Evolutionary conservation across 1,140 invertebrate genomes (phyloP).

Genomic region (Rhynchophorus ferrugineus): DNA sequence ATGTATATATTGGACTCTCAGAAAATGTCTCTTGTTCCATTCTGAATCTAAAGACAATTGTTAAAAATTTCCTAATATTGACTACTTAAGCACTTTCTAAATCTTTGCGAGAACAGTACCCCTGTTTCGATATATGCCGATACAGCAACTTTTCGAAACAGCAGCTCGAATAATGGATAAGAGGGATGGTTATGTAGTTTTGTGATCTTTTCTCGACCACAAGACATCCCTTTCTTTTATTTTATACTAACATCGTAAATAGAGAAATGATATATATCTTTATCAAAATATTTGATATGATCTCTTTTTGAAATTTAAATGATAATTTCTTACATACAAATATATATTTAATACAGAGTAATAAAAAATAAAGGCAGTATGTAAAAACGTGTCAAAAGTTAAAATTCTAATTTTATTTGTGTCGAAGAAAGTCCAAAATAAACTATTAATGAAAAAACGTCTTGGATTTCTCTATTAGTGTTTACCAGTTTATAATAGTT

Average conservation of each 20-base stretch:
- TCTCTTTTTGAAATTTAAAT: neutral
- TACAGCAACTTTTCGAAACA: conserved; percentile 5
- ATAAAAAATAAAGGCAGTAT: no score
- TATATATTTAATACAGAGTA: no score
- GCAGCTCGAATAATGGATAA: neutral
- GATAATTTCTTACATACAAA: no score
- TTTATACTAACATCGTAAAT: neutral
- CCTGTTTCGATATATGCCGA: conserved; percentile 2
- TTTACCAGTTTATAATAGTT: no score
- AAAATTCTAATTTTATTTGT: no score
- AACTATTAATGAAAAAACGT: no score
- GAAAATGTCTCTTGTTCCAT: conserved; percentile 10
- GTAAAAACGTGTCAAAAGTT: no score
- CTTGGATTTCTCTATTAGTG: no score
- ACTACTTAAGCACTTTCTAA: conserved; percentile 15
- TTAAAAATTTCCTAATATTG: conserved; percentile 21
- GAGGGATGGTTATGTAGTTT: neutral
- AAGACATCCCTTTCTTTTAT: neutral
- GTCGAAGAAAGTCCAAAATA: no score
- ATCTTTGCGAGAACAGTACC: neutral
- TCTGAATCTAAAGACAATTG: conserved; percentile 7
- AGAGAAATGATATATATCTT: neutral
- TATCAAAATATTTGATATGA: neutral
- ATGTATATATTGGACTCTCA: conserved; percentile 6
- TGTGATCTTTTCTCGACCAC: neutral